Percentiles rank a stretch among this genome's conserved stretches.
Evolutionary conservation across 1,140 invertebrate species (phyloP).

Genomic region (Drosophila suzukii): DNA sequence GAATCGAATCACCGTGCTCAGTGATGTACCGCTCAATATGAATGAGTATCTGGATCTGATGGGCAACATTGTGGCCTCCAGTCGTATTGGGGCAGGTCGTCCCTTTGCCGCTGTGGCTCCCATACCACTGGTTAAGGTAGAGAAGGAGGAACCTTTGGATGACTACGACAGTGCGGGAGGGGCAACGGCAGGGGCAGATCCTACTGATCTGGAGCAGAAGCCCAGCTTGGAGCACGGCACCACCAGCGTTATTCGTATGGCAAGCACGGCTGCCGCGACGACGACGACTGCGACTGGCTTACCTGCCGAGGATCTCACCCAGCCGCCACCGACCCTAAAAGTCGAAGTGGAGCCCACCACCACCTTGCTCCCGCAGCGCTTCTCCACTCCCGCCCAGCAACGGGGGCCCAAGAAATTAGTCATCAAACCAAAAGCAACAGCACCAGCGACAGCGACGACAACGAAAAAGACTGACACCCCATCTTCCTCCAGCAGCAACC

Average conservation of each 20-base stretch:
- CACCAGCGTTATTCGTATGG: constrained; percentile 82
- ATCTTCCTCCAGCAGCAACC: constrained; percentile 44
- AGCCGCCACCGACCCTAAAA: constrained; percentile 58
- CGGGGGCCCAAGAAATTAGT: constrained; percentile 81
- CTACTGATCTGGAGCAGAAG: constrained; percentile 45
- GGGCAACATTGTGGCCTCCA: constrained; percentile 80
- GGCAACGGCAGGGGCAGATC: not conserved
- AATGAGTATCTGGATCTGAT: constrained; percentile 81
- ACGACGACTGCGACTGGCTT: constrained; percentile 6
- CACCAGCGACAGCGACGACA: constrained; percentile 34
- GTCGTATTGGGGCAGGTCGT: constrained; percentile 63
- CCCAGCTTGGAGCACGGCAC: constrained; percentile 61
- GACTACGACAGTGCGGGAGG: constrained; percentile 52
- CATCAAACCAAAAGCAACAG: constrained; percentile 79
- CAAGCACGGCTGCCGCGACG: constrained; percentile 52
- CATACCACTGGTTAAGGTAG: constrained; percentile 75
- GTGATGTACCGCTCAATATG: constrained; percentile 81
- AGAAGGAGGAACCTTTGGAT: constrained; percentile 77
- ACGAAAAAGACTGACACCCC: constrained; percentile 71
- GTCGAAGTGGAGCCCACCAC: constrained; percentile 65
- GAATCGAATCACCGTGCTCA: constrained; percentile 77
- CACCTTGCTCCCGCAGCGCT: constrained; percentile 49
- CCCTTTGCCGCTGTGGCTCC: constrained; percentile 70
- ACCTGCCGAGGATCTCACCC: constrained; percentile 64
- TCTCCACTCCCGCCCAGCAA: constrained; percentile 54